Evolutionary conservation across 2,888 invertebrate species (phyloP).

Genomic region (Conus canariensis): DNA sequence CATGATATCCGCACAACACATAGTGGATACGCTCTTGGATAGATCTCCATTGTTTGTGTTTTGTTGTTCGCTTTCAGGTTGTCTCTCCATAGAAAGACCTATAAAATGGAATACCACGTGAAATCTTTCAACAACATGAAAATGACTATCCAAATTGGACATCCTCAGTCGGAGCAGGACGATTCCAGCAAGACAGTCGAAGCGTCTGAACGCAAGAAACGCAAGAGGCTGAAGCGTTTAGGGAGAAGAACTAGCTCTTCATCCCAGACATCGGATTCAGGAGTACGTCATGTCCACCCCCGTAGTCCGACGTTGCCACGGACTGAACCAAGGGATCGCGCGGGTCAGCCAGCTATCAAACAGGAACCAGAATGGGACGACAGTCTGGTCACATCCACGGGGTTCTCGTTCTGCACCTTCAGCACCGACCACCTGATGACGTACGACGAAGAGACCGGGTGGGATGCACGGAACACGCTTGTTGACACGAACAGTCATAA

Average conservation of each 20-base stretch:
- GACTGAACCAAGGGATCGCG: not conserved
- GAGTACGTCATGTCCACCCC: no score
- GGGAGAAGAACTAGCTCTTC: not conserved
- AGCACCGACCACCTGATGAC: not conserved
- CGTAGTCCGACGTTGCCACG: no score
- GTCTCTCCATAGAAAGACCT: no score
- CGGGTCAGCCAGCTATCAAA: not conserved
- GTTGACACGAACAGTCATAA: not conserved
- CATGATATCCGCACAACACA: no score
- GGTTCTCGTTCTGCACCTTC: conserved; percentile 5
- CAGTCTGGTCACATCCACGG: not conserved
- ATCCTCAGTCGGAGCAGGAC: not conserved
- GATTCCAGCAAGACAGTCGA: not conserved
- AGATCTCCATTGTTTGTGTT: no score
- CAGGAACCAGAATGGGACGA: conserved; percentile 11
- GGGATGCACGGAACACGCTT: not conserved
- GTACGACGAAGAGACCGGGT: not conserved
- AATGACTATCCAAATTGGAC: conserved; percentile 31
- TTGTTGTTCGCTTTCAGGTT: no score
- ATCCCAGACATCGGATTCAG: not conserved
- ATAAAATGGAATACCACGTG: conserved; percentile 20
- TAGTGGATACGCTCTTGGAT: no score
- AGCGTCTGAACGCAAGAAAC: not conserved
- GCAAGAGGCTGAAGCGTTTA: not conserved
- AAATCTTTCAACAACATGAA: conserved; percentile 32